Evolutionary conservation across 2,888 invertebrate genomes (phyloP).

Genomic region (Uloborus plumipes): DNA sequence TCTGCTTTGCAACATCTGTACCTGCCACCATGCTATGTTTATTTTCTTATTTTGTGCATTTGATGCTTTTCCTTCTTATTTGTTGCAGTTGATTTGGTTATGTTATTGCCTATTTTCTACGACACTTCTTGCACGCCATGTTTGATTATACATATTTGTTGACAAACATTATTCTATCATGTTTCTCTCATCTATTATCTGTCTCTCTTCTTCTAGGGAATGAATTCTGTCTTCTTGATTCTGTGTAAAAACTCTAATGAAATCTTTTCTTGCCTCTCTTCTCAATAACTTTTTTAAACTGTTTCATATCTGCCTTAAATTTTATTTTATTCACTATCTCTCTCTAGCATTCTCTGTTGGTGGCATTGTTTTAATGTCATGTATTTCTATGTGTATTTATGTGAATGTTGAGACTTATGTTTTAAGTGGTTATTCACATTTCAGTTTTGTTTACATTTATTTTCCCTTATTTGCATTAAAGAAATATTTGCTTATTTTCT

Average conservation of each 20-base stretch:
- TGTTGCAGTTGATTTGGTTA: no score
- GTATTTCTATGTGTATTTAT: neutral
- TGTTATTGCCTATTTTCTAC: no score
- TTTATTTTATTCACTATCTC: neutral
- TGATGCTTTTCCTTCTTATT: no score
- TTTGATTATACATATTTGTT: no score
- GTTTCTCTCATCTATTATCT: neutral
- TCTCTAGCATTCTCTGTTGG: neutral
- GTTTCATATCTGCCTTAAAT: neutral
- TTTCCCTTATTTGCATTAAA: neutral
- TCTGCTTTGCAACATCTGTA: no score
- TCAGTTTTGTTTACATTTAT: neutral
- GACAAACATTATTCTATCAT: no score
- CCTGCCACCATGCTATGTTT: no score
- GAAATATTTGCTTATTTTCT: neutral
- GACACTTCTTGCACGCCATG: no score
- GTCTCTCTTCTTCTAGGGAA: neutral
- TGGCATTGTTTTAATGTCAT: constrained; percentile 1
- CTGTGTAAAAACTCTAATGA: neutral
- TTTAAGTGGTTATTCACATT: neutral
- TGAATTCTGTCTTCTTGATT: neutral
- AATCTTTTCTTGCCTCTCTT: neutral
- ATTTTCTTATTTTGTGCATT: no score
- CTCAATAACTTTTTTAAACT: neutral
- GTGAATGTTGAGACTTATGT: neutral